phyloP scores from a whole-genome alignment of 2,888 invertebrate genomes.

The Dichetophora obliterata region DNA sequence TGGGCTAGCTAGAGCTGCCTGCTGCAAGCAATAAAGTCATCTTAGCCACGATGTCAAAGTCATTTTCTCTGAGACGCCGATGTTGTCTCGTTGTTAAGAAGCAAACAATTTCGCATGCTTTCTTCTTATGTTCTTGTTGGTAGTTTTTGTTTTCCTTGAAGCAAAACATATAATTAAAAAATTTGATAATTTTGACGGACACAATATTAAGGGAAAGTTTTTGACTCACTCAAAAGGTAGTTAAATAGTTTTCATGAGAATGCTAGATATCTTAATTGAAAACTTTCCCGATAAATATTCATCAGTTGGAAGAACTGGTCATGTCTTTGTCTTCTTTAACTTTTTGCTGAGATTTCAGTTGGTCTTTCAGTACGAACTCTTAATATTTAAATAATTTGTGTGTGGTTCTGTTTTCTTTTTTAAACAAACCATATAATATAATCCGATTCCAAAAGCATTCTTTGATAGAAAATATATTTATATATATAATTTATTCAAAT shows the following conservation, averaged over 20 bases:
- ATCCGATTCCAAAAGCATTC: no score
- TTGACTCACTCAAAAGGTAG: neutral
- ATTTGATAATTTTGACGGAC: neutral
- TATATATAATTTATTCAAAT: no score
- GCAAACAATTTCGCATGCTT: no score
- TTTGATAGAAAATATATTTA: no score
- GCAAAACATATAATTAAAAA: conserved; percentile 6
- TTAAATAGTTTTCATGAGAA: conserved; percentile 11
- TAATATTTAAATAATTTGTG: no score
- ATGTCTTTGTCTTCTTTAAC: neutral
- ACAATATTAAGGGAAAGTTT: conserved; percentile 20
- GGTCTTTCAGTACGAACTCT: no score
- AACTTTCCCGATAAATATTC: neutral
- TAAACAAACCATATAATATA: no score
- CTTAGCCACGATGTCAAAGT: neutral
- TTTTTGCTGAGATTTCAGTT: neutral
- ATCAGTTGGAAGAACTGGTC: neutral
- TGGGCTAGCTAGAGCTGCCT: no score
- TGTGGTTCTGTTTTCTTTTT: no score
- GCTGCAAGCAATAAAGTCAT: no score
- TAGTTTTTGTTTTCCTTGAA: neutral
- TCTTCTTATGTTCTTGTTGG: neutral
- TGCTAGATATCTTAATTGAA: neutral
- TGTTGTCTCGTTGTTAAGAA: neutral
- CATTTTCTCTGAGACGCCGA: neutral